A percentile compares a stretch with the other conserved stretches of the same genome.
These are phyloP conservation scores for Tipula helvola DNA, from an alignment of 2,888 invertebrate genomes.

Conservation along the genomic window DNA sequence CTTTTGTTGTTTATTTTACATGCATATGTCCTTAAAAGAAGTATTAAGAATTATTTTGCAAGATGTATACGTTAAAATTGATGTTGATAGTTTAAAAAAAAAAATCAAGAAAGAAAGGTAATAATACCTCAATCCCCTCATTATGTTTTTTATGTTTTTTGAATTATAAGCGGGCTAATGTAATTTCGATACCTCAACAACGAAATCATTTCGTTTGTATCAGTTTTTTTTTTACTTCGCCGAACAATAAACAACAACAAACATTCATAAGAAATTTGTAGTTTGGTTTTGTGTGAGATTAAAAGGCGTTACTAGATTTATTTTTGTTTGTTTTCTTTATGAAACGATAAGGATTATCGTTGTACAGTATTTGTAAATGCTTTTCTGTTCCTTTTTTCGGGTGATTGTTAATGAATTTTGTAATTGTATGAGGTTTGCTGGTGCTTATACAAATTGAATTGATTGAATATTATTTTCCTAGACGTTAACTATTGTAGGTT, in stretches of 20 bases:
- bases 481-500: no score
- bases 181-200: not conserved
- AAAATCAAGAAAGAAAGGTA: not conserved
- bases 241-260: not conserved
- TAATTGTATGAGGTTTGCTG: no score
- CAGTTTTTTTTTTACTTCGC: not conserved
- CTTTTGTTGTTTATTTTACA: not conserved
- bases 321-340: not conserved
- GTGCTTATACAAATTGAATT: no score
- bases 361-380: not conserved
- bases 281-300: not conserved
- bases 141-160: not conserved
- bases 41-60: not conserved
- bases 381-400: not conserved
- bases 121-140: not conserved
- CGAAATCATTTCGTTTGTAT: not conserved
- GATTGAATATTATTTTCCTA: no score
- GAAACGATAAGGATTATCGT: not conserved
- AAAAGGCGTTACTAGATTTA: not conserved
- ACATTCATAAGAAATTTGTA: not conserved
- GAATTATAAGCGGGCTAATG: not conserved
- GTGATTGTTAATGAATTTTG: not conserved
- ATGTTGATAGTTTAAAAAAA: not conserved
- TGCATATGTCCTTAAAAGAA: not conserved
- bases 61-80: not conserved